Percentiles rank a stretch among this genome's conserved stretches.
phyloP scores from a whole-genome alignment of 1,140 invertebrate genomes.

The Conus ventricosus region DNA sequence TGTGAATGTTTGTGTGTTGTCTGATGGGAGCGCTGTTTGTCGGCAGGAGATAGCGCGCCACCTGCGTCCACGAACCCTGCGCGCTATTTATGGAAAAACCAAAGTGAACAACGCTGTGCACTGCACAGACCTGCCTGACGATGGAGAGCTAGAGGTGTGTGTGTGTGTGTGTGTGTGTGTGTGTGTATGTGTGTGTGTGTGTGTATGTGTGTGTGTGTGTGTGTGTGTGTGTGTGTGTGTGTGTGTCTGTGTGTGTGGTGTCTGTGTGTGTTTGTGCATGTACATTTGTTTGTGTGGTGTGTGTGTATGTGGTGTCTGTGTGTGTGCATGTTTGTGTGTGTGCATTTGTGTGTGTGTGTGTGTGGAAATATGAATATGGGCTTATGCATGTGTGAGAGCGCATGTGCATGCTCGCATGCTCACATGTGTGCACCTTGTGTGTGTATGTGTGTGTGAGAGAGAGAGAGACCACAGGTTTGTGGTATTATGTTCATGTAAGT shows the following conservation, averaged over 20 bases:
- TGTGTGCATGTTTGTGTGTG: slow-evolving; percentile 3
- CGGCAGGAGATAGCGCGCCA: slow-evolving; percentile 87
- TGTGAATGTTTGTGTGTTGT: no score
- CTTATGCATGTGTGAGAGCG: neutral
- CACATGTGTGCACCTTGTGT: neutral
- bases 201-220: neutral
- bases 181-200: slow-evolving; percentile 12
- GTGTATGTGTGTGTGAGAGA: neutral
- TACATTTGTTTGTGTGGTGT: neutral
- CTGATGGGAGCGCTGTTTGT: neutral
- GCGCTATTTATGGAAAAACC: slow-evolving; percentile 88
- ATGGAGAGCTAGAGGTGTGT: slow-evolving; percentile 84
- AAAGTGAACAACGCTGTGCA: slow-evolving; percentile 93
- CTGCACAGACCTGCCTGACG: slow-evolving; percentile 93
- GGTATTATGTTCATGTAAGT: neutral
- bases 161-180: slow-evolving; percentile 37
- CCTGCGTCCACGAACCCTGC: slow-evolving; percentile 86
- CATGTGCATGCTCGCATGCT: neutral
- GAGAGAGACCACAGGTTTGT: no score
- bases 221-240: neutral
- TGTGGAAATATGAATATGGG: neutral
- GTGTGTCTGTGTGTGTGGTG: neutral
- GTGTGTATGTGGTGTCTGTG: neutral
- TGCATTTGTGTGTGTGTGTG: slow-evolving; percentile 21
- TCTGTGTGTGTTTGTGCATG: neutral